Evolutionary conservation across 2,888 invertebrate genomes (phyloP).

Genomic region (Drosophila phalerata): DNA sequence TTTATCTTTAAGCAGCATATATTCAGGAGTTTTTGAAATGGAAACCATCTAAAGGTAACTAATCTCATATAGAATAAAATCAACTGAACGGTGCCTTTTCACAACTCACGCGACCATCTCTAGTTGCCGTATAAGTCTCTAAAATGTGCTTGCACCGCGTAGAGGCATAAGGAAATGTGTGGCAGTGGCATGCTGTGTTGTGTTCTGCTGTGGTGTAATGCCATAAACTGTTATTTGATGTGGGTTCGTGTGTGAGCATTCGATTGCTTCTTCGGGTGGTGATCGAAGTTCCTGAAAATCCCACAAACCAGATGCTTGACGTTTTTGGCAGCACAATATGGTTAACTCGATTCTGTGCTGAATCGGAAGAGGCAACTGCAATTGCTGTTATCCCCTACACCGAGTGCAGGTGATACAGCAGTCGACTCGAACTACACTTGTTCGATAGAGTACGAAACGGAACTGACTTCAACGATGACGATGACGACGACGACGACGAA

Average conservation of each 20-base stretch:
- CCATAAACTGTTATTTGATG: slow-evolving; percentile 77
- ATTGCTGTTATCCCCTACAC: slow-evolving; percentile 25
- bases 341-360: neutral
- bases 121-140: slow-evolving; percentile 24
- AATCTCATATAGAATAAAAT: neutral
- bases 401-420: slow-evolving; percentile 39
- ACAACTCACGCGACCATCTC: slow-evolving; percentile 34
- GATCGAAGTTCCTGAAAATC: slow-evolving; percentile 21
- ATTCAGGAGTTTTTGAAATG: neutral
- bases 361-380: neutral
- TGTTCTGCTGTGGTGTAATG: slow-evolving; percentile 51
- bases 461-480: slow-evolving; percentile 24
- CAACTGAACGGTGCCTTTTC: neutral
- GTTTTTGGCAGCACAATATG: slow-evolving; percentile 5
- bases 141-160: slow-evolving; percentile 28
- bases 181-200: slow-evolving; percentile 47
- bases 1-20: too few relatives aligned
- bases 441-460: slow-evolving; percentile 20
- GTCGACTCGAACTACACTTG: slow-evolving; percentile 40
- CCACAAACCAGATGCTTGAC: slow-evolving; percentile 13
- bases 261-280: slow-evolving; percentile 9
- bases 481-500: slow-evolving; percentile 5
- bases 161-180: slow-evolving; percentile 56
- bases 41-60: neutral
- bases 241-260: slow-evolving; percentile 62